phyloP scores from a whole-genome alignment of 2,888 invertebrate genomes.

The Caenorhabditis sp. region DNA sequence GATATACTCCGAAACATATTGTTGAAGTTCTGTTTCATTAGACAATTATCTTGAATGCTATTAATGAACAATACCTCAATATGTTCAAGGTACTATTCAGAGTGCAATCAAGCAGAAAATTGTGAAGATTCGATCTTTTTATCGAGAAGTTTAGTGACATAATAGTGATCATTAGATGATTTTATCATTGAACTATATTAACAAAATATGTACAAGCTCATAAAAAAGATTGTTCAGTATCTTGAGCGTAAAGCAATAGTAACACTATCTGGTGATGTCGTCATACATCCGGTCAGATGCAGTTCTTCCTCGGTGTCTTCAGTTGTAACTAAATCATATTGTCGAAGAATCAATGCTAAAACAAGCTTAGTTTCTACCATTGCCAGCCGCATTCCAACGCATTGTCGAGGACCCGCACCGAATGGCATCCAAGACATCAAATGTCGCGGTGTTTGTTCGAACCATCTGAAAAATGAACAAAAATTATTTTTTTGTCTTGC shows the following conservation, averaged over 20 bases:
- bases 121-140: constrained; percentile 27
- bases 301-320: constrained; percentile 52
- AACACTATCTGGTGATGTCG: constrained; percentile 26
- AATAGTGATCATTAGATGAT: constrained; percentile 37
- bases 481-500: background rate
- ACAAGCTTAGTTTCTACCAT: constrained; percentile 62
- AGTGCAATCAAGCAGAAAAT: constrained; percentile 32
- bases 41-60: constrained; percentile 28
- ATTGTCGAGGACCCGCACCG: constrained; percentile 63
- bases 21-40: too few species aligned
- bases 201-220: background rate
- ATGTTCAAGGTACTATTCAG: constrained; percentile 32
- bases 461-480: constrained; percentile 37
- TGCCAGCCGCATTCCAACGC: constrained; percentile 65
- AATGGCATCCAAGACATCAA: constrained; percentile 52
- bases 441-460: constrained; percentile 17
- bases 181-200: too few species aligned
- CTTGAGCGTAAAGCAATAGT: constrained; percentile 27
- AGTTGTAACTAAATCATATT: constrained; percentile 43
- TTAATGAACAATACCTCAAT: constrained; percentile 30
- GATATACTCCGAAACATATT: too few species aligned
- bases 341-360: constrained; percentile 51
- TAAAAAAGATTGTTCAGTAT: background rate
- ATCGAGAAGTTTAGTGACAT: constrained; percentile 22
- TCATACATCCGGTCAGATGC: constrained; percentile 30